phyloP scores from a whole-genome alignment of 2,888 invertebrate species.

The Trichacis sp. region DNA sequence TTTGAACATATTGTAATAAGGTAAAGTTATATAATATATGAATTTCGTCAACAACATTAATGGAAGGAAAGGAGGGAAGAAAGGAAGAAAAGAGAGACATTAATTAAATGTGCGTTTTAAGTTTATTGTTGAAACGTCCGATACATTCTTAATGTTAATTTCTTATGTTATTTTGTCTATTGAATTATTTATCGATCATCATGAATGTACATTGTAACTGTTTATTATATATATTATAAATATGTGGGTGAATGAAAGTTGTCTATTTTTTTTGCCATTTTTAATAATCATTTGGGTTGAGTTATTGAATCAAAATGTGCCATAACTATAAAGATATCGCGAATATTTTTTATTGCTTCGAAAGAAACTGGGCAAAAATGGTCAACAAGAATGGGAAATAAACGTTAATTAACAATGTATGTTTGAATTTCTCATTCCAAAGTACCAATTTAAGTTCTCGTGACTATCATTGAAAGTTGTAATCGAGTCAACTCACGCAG shows the following conservation, averaged over 20 bases:
- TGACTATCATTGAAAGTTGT: too few relatives aligned
- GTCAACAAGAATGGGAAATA: too few relatives aligned
- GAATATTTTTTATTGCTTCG: too few relatives aligned
- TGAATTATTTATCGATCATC: slow-evolving; percentile 39
- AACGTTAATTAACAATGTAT: too few relatives aligned
- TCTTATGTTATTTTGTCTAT: slow-evolving; percentile 40
- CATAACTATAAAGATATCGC: too few relatives aligned
- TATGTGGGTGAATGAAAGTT: slow-evolving; percentile 34
- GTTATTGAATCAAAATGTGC: too few relatives aligned
- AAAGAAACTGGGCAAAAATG: too few relatives aligned
- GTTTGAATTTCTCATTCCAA: too few relatives aligned
- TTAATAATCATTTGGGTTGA: background rate
- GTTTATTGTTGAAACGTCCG: slow-evolving; percentile 32
- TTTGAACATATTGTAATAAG: slow-evolving; percentile 36
- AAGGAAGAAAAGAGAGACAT: slow-evolving; percentile 10
- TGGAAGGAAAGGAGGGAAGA: too few relatives aligned
- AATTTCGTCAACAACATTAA: slow-evolving; percentile 11
- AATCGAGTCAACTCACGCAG: too few relatives aligned
- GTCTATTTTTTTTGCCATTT: background rate
- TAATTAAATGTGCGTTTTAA: slow-evolving; percentile 21
- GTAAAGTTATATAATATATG: slow-evolving; percentile 26
- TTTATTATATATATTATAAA: slow-evolving; percentile 22
- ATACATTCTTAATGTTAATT: slow-evolving; percentile 26
- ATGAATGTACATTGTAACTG: slow-evolving; percentile 38
- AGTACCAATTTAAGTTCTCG: too few relatives aligned